Conservation (phyloP, 2,888 invertebrate species). For the Aricia artaxerxes region DNA sequence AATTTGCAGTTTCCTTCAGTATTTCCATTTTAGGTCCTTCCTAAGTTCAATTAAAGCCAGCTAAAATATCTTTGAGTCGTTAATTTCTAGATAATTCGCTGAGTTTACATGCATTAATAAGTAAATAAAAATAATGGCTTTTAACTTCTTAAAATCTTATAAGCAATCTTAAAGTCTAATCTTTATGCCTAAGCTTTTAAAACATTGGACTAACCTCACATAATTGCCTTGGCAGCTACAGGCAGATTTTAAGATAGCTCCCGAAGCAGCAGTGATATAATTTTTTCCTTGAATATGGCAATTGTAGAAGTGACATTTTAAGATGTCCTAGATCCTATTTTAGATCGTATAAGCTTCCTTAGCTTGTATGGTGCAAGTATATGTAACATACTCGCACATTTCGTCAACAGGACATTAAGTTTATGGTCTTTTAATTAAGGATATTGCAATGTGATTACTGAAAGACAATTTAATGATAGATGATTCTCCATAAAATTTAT, state of each 20-base stretch:
- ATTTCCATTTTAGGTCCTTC: background rate
- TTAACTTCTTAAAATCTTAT: background rate
- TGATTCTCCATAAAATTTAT: background rate
- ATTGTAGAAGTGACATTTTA: conserved; percentile 1
- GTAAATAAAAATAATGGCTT: background rate
- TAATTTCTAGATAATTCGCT: background rate
- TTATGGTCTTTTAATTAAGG: conserved; percentile 20
- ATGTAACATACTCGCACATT: background rate
- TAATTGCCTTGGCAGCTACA: conserved; percentile 2
- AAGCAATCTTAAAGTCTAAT: conserved; percentile 1
- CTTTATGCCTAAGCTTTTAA: conserved; percentile 9
- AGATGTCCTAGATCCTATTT: background rate
- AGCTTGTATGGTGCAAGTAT: background rate
- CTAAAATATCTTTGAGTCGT: background rate
- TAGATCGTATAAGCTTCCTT: background rate
- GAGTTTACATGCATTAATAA: background rate
- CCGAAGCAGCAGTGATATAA: background rate
- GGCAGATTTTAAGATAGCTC: conserved; percentile 15
- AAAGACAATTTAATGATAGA: conserved; percentile 25
- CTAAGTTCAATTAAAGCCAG: background rate
- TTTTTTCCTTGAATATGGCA: conserved; percentile 6
- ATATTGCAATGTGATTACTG: conserved; percentile 15
- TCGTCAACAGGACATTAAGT: background rate
- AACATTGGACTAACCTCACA: conserved; percentile 3
- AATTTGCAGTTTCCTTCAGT: background rate